A percentile compares a stretch with the other conserved stretches of the same genome.
These are phyloP conservation scores for Eristalinus aeneus DNA, from an alignment of 2,888 invertebrate species.

Conservation along the genomic window DNA sequence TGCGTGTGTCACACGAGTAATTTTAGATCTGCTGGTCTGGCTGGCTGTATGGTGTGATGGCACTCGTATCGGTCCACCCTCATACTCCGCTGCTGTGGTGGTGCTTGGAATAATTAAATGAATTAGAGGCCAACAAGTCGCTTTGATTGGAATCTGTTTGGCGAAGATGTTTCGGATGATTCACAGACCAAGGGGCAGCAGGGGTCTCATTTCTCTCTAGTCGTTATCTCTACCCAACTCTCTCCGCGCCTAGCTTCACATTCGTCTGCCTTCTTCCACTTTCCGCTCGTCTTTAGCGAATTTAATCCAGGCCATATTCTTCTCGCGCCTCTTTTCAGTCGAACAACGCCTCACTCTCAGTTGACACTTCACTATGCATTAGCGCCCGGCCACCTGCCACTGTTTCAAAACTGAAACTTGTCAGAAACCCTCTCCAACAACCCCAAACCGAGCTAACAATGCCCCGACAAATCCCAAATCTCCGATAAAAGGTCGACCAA, in stretches of 20 bases:
- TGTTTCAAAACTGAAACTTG: not conserved
- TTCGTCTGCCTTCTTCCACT: no score
- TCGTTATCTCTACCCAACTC: no score
- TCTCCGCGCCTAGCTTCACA: no score
- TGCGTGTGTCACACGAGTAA: slow-evolving; percentile 26
- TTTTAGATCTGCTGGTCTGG: slow-evolving; percentile 56
- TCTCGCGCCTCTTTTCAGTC: no score
- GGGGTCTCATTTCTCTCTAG: no score
- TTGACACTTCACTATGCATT: no score
- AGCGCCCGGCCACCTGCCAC: not conserved
- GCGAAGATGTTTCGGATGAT: slow-evolving; percentile 5
- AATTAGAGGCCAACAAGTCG: slow-evolving; percentile 36
- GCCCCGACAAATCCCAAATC: slow-evolving; percentile 20
- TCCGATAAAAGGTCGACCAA: slow-evolving; percentile 36
- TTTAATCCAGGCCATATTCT: no score
- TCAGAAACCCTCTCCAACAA: not conserved
- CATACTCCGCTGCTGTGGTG: slow-evolving; percentile 18
- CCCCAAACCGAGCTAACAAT: not conserved
- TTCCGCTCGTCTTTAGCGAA: no score
- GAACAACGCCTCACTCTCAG: no score
- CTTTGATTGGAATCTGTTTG: slow-evolving; percentile 50
- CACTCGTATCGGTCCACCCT: slow-evolving; percentile 41
- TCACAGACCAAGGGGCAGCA: no score
- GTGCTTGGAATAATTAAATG: slow-evolving; percentile 54
- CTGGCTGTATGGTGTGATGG: not conserved